Percentiles rank a stretch among this genome's conserved stretches.
These are phyloP conservation scores for Macrotrachela quadricornifera DNA, from an alignment of 1,140 invertebrate genomes.

Conservation along the genomic window DNA sequence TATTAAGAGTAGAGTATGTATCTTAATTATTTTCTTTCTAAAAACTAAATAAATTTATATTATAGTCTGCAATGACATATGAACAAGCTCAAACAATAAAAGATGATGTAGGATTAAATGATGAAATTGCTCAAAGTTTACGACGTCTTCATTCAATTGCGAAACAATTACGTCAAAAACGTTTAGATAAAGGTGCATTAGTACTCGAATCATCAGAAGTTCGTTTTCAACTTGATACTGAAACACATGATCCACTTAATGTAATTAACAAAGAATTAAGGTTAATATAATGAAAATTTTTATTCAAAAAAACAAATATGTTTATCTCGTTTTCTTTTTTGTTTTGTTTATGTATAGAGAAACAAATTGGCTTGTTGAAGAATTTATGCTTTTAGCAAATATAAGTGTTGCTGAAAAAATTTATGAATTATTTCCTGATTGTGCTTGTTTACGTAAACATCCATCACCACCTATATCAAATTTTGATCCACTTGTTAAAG, in stretches of 20 bases:
- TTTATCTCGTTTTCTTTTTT: too few relatives aligned
- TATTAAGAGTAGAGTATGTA: constrained; percentile 1
- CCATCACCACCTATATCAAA: constrained; percentile 60
- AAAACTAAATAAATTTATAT: background rate
- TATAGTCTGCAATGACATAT: constrained; percentile 69
- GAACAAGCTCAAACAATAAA: constrained; percentile 79
- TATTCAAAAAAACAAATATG: background rate
- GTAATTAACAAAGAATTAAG: constrained; percentile 62
- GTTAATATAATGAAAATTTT: constrained; percentile 13
- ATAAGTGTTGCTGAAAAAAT: constrained; percentile 68
- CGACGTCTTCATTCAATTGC: constrained; percentile 59
- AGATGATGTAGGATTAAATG: constrained; percentile 51
- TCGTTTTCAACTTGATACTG: constrained; percentile 70
- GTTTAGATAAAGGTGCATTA: constrained; percentile 70
- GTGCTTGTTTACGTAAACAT: constrained; percentile 68
- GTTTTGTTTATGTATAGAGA: constrained; percentile 30
- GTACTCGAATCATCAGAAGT: constrained; percentile 76
- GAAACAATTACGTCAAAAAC: constrained; percentile 61
- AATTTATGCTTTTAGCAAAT: constrained; percentile 92
- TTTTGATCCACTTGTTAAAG: constrained; percentile 68
- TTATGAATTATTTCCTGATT: constrained; percentile 61
- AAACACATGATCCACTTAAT: constrained; percentile 80
- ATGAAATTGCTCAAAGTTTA: constrained; percentile 52
- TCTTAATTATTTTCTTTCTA: too few relatives aligned
- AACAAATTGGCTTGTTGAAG: constrained; percentile 91